A percentile compares a stretch with the other conserved stretches of the same genome.
These are phyloP conservation scores for Rhadina sibilatrix DNA, from an alignment of 2,113 vertebrate genomes.

Conservation along the genomic window DNA sequence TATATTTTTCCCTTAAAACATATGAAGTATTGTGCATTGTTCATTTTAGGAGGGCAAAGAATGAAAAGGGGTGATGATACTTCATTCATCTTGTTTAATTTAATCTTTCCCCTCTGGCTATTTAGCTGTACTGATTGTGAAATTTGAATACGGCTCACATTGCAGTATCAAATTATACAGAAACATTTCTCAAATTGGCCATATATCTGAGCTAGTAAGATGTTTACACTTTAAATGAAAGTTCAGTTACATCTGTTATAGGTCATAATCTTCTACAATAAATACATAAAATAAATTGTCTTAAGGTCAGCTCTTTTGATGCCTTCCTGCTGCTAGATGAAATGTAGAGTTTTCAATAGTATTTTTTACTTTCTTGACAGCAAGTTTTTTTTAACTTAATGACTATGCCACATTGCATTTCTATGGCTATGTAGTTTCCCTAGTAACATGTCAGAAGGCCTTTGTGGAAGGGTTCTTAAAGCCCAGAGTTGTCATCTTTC, in stretches of 20 bases:
- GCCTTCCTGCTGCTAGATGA: not conserved
- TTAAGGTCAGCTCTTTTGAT: not conserved
- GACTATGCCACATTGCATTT: not conserved
- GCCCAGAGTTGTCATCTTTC: not conserved
- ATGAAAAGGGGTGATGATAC: not conserved
- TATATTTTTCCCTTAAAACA: not conserved
- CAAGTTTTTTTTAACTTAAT: not conserved
- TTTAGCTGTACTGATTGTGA: not conserved
- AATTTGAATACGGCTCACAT: not conserved
- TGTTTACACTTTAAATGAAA: not conserved
- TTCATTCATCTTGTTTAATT: not conserved
- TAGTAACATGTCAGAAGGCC: constrained; percentile 20
- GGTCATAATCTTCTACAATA: not conserved
- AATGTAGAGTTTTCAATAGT: not conserved
- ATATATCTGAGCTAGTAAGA: not conserved
- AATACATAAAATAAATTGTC: not conserved
- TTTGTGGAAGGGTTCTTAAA: not conserved
- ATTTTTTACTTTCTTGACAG: not conserved
- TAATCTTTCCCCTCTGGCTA: not conserved
- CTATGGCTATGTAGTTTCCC: not conserved
- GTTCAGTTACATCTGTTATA: not conserved
- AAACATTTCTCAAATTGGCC: not conserved
- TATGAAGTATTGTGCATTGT: not conserved
- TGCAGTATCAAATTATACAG: not conserved
- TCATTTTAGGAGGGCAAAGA: not conserved